phyloP scores from a whole-genome alignment of 2,797 vertebrate genomes.

The Graptemys geographica region DNA sequence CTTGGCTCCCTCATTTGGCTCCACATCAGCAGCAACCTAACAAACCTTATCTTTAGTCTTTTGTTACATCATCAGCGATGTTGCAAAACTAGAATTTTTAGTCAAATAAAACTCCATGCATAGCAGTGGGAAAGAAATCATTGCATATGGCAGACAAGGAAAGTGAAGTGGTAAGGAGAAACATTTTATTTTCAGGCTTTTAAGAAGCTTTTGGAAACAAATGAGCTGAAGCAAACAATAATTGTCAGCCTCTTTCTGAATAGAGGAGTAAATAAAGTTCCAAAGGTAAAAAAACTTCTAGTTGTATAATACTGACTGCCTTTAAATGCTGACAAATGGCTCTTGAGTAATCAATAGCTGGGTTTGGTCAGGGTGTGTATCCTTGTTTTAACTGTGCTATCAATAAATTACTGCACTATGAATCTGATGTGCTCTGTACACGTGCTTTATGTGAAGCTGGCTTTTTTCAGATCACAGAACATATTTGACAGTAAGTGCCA shows the following conservation, averaged over 20 bases:
- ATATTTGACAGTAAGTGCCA: neutral
- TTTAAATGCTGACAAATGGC: neutral
- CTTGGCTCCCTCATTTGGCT: neutral
- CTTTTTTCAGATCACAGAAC: neutral
- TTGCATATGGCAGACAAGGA: neutral
- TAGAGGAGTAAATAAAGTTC: neutral
- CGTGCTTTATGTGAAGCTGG: neutral
- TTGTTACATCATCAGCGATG: neutral
- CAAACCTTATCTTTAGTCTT: neutral
- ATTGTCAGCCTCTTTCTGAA: neutral
- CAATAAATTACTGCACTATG: neutral
- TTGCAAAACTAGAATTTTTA: neutral
- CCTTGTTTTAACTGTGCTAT: neutral
- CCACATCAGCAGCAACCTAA: neutral
- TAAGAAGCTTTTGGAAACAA: neutral
- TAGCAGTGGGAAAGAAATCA: neutral
- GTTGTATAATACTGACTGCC: neutral
- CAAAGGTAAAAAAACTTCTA: neutral
- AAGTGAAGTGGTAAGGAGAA: neutral
- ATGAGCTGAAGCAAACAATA: neutral
- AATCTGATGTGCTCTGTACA: neutral
- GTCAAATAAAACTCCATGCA: neutral
- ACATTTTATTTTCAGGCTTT: neutral
- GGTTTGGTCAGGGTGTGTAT: neutral
- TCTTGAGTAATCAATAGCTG: neutral